Base-by-base conservation (phyloP, 2,888 invertebrate genomes). In the Agrochola macilenta region DNA sequence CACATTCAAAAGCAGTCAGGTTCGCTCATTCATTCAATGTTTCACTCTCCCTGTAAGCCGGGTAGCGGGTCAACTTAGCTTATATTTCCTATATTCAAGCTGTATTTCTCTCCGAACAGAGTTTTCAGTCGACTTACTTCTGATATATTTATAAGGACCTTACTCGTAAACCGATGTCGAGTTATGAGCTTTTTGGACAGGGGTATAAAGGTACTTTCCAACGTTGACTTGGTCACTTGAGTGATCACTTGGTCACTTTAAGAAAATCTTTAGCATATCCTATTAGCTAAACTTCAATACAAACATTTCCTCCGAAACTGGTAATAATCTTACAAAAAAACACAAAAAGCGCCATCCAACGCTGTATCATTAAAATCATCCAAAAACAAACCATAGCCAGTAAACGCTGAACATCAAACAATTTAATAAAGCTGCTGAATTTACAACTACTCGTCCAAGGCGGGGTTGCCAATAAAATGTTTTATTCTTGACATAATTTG, bases 391-490 rank as follows among this genome's bases (percentile, higher is more conserved):
- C 60, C 30, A 65, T 46, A 49, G 46, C 64, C 65, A 57, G 69
- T 77, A 72, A 83, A 63, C 43, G 58, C 49, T 77, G 69, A 77
- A 72, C 74, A 79, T 73, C 39, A 75, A 83, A 70, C 63, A 81
- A 77, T 84, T 81, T 65, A 84, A 73, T 68, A 72, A 65, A 89
- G 78, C 73, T 78, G 84, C 76, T 78, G 76, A 84, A 83, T 83
- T 84, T 76, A 76, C 70, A 78, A 78, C 78, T 78, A 80, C 85
- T 85, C 84, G 89, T 86, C 87, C 87, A 88, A 82, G 78, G 78
- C 83, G 86, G 86, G 72, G 66, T 63, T 26, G 82, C 82, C 89
- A 91, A 89, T 91, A 89, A 91, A 91, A 90, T 89, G 88, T 90
- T 91, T 90, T 89, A 91, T 91, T 89, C 82, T 82, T 84, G 84